Conservation (phyloP, 2,888 invertebrate species). For the Poecilus cupreus region DNA sequence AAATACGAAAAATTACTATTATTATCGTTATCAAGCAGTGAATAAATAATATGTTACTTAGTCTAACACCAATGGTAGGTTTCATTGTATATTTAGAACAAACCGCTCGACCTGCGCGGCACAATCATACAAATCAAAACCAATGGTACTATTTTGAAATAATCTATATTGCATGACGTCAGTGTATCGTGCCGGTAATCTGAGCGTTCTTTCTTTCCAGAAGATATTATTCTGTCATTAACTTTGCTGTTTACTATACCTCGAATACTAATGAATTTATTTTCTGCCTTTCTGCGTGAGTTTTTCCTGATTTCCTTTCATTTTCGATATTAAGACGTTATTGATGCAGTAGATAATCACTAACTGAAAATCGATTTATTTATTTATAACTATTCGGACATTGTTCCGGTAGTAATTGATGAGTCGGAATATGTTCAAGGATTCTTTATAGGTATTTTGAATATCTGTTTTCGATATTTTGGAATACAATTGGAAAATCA, state of each 20-base stretch:
- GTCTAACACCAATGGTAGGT: background rate
- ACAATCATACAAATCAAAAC: background rate
- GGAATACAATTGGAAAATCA: no score
- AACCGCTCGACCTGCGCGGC: background rate
- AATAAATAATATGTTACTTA: background rate
- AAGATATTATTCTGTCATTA: slow-evolving; percentile 13
- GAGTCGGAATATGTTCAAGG: no score
- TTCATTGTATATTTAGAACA: no score
- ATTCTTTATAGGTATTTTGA: no score
- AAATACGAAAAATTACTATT: background rate
- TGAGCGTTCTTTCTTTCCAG: background rate
- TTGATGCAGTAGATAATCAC: no score
- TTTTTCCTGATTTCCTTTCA: background rate
- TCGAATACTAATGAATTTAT: slow-evolving; percentile 3
- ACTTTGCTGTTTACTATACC: background rate
- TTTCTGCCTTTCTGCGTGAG: background rate
- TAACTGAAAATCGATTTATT: no score
- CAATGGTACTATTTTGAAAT: background rate
- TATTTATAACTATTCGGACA: no score
- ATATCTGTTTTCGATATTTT: no score
- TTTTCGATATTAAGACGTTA: no score
- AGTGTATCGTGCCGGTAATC: background rate
- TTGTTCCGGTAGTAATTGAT: no score
- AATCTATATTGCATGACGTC: background rate
- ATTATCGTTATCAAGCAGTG: background rate